phyloP scores from a whole-genome alignment of 2,113 vertebrate species.

The Hippocampus zosterae region DNA sequence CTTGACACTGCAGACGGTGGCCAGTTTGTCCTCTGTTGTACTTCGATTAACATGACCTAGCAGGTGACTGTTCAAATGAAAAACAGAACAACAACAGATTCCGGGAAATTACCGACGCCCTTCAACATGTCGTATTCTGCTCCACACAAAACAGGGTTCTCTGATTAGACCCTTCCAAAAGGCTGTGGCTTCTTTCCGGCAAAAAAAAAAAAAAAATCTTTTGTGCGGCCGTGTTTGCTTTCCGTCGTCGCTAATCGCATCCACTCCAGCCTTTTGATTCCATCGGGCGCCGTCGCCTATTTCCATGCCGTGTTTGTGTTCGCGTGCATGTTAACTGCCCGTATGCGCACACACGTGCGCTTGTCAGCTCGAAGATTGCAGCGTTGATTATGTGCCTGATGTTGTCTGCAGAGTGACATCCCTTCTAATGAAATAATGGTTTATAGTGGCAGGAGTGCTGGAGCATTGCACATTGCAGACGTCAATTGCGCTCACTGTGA shows the following conservation, averaged over 20 bases:
- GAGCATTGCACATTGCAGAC: conserved; percentile 64
- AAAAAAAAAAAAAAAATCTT: conserved; percentile 14
- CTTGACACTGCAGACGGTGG: neutral
- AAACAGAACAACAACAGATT: conserved; percentile 16
- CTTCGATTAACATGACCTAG: conserved; percentile 6
- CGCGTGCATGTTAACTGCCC: conserved; percentile 10
- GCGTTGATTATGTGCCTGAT: conserved; percentile 68
- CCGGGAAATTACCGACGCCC: conserved; percentile 1
- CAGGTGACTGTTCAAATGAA: neutral
- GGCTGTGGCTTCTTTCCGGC: neutral
- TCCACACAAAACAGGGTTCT: conserved; percentile 13
- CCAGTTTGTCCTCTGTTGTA: neutral
- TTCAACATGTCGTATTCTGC: neutral
- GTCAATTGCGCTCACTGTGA: conserved; percentile 66
- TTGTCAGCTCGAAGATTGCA: conserved; percentile 52
- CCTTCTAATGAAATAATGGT: conserved; percentile 75
- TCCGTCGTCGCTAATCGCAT: conserved; percentile 28
- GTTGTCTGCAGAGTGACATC: conserved; percentile 65
- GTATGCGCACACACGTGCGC: conserved; percentile 1
- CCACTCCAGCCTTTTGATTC: conserved; percentile 38
- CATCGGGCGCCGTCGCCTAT: conserved; percentile 13
- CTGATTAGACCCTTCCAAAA: conserved; percentile 5
- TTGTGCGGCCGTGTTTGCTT: conserved; percentile 28
- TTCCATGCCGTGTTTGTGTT: conserved; percentile 23
- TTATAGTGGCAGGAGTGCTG: conserved; percentile 50